Base-by-base conservation (phyloP, 2,888 invertebrate genomes). In the Apotomis turbidana region DNA sequence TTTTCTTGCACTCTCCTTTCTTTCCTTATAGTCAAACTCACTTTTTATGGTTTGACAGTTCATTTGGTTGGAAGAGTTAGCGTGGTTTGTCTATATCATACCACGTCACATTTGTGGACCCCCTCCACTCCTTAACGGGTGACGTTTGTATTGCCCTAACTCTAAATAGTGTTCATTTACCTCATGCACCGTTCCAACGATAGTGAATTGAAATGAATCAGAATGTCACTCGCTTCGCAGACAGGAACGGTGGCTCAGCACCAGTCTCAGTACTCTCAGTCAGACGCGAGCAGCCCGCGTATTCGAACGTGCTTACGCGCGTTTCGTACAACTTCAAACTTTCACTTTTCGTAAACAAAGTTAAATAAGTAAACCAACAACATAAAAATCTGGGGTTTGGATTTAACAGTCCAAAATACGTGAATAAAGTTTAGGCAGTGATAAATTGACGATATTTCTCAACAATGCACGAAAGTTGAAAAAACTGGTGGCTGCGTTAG, bases 281-380 rank as follows among this genome's bases (percentile, higher is more conserved):
- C 71, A 44, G 55, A 36, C 67, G 67, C 55, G 55, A 27, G 60
- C 12, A 27, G 46, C 49, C 54, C 5, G 49, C 67, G 27, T 36
- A 13, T 6, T 36, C 1, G 44, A 27, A 51, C 70, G 70, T 52
- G 59, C 55, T 5, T 10, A 3, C 15, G 36, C 5, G 41, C 3
- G 62, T n/a, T 38, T 46, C 49, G 49, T 13, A 41, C 12, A 12
- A 9, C 60, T 51, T 46, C 15, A 76, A 79, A 83, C 83, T 81
- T 83, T 84, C 81, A 77, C 82, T 81, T 78, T 75, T 75, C 70
- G 62, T 75, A 77, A 78, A 78, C 77, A 78, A 77, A 80, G 79
- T 79, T 77, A 75, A 76, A 75, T 27, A 27, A 27, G 27, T 27
- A 73, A 59, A 64, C 51, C 64, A 13, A 44, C 57, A 63, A 69